These are phyloP conservation scores for Phenganax subtilis DNA, from an alignment of 92 coral and sea anemone species.

Conservation along the genomic window DNA sequence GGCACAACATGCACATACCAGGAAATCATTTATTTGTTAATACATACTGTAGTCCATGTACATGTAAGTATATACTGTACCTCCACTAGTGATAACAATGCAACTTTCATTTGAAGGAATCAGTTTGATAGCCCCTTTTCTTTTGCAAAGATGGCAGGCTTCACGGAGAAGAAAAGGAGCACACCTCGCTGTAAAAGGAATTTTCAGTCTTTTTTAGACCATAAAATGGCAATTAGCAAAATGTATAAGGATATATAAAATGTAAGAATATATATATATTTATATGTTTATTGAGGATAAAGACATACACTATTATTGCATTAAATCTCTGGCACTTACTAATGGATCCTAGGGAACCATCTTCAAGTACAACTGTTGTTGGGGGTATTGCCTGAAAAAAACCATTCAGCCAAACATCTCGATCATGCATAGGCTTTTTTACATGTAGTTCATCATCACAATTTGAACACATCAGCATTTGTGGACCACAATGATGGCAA, in stretches of 20 bases:
- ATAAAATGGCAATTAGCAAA: not conserved
- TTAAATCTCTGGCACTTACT: not conserved
- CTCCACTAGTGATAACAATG: constrained; percentile 18
- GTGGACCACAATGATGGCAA: constrained; percentile 31
- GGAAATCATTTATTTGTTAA: no score
- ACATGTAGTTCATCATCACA: constrained; percentile 9
- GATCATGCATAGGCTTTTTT: constrained; percentile 21
- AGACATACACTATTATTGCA: not conserved
- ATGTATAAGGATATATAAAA: not conserved
- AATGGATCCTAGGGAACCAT: constrained; percentile 12
- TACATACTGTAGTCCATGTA: not conserved
- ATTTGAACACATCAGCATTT: constrained; percentile 16
- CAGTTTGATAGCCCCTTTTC: not conserved
- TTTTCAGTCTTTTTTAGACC: not conserved
- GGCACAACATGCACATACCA: no score
- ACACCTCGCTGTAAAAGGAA: constrained; percentile 13
- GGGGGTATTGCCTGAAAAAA: constrained; percentile 22
- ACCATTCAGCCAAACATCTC: constrained; percentile 24
- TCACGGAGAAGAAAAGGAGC: constrained; percentile 17
- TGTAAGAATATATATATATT: not conserved
- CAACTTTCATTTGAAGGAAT: not conserved
- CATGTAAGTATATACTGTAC: not conserved
- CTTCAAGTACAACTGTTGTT: not conserved
- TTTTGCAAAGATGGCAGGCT: constrained; percentile 18
- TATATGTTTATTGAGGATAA: not conserved